Conservation (phyloP, 1,140 invertebrate species). For the Periplaneta americana region DNA sequence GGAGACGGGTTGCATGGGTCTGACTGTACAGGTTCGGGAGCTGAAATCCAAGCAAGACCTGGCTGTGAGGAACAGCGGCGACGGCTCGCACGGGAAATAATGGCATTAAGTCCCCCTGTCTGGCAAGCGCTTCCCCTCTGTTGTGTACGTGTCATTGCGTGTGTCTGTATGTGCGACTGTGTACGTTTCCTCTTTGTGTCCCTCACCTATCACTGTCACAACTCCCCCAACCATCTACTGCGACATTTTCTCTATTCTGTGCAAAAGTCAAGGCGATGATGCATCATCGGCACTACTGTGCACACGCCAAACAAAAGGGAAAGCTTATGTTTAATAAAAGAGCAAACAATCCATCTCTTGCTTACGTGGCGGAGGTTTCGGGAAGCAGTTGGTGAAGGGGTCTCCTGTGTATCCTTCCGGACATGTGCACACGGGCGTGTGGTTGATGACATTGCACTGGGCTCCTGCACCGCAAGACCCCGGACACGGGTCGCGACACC, state of each 20-base stretch:
- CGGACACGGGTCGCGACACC: constrained; percentile 64
- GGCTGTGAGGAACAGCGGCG: background rate
- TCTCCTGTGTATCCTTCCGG: constrained; percentile 59
- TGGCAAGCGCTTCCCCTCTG: background rate
- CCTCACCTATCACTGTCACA: no score
- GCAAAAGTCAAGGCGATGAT: constrained; percentile 31
- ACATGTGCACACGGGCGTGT: constrained; percentile 63
- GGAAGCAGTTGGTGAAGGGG: constrained; percentile 55
- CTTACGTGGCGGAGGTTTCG: constrained; percentile 42
- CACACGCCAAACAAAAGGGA: constrained; percentile 25
- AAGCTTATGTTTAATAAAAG: constrained; percentile 43
- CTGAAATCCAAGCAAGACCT: no score
- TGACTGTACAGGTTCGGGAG: constrained; percentile 29
- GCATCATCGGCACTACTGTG: constrained; percentile 31
- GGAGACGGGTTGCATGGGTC: constrained; percentile 66
- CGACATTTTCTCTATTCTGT: background rate
- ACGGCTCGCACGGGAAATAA: background rate
- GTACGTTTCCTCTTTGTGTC: no score
- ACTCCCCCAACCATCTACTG: background rate
- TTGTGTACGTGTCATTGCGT: background rate
- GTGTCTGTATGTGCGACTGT: background rate
- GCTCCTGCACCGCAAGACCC: constrained; percentile 61
- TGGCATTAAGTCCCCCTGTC: no score
- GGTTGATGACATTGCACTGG: constrained; percentile 59
- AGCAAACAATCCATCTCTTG: no score